A percentile compares a stretch with the other conserved stretches of the same genome.
Evolutionary conservation across 2,888 invertebrate genomes (phyloP).

Genomic region (Cosmorhoe ocellata): DNA sequence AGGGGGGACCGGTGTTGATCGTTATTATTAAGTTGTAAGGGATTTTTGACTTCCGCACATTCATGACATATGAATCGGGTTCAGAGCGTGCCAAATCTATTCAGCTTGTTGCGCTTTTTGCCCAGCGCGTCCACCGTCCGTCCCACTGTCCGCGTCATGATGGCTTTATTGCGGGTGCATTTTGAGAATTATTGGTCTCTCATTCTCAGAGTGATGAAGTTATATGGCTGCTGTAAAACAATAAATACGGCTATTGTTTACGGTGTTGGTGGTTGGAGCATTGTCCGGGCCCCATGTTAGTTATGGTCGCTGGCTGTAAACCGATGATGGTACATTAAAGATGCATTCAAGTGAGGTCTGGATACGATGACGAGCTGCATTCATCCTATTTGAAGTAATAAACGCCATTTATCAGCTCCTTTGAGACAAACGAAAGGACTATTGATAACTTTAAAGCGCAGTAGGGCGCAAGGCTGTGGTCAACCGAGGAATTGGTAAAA

Average conservation of each 20-base stretch:
- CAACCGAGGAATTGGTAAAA: slow-evolving; percentile 43
- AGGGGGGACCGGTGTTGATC: slow-evolving; percentile 74
- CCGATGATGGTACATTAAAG: slow-evolving; percentile 60
- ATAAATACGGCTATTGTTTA: slow-evolving; percentile 77
- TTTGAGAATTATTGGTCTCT: slow-evolving; percentile 63
- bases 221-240: slow-evolving; percentile 77
- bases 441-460: slow-evolving; percentile 41
- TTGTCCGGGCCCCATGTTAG: slow-evolving; percentile 66
- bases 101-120: slow-evolving; percentile 53
- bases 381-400: slow-evolving; percentile 43
- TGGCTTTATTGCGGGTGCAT: slow-evolving; percentile 76
- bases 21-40: slow-evolving; percentile 76
- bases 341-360: slow-evolving; percentile 53
- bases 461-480: slow-evolving; percentile 51
- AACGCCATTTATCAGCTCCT: slow-evolving; percentile 43
- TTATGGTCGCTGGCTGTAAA: slow-evolving; percentile 55
- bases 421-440: slow-evolving; percentile 52
- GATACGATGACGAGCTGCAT: slow-evolving; percentile 54
- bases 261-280: slow-evolving; percentile 58
- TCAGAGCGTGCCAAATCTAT: slow-evolving; percentile 70
- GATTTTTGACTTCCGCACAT: slow-evolving; percentile 75
- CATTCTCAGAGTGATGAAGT: slow-evolving; percentile 63
- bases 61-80: slow-evolving; percentile 62
- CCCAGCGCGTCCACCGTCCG: slow-evolving; percentile 26
- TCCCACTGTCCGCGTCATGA: slow-evolving; percentile 61